Conservation (phyloP, 2,888 invertebrate species). For the Volucella zonaria region DNA sequence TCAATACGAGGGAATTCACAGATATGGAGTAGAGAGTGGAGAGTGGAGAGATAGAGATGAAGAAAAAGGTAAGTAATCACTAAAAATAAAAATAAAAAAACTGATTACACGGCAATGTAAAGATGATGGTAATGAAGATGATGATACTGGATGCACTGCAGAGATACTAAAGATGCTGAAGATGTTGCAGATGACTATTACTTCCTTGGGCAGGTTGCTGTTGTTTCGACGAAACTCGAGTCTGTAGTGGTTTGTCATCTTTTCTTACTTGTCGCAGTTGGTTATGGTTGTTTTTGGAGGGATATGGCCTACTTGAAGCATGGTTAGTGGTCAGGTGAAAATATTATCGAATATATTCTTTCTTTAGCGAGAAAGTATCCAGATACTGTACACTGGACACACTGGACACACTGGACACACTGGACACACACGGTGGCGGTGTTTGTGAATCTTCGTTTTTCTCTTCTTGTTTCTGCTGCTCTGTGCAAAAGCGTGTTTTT, state of each 20-base stretch:
- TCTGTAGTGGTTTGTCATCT: constrained; percentile 34
- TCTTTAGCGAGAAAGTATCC: constrained; percentile 59
- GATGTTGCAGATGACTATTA: constrained; percentile 50
- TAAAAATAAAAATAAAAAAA: constrained; percentile 13
- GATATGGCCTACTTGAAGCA: constrained; percentile 66
- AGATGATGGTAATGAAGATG: constrained; percentile 68
- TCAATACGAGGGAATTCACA: constrained; percentile 7
- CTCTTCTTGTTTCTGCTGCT: constrained; percentile 7
- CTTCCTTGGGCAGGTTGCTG: constrained; percentile 51
- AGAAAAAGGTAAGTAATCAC: constrained; percentile 19
- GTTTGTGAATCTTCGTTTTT: neutral
- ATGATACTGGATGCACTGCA: constrained; percentile 44
- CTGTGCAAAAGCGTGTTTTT: constrained; percentile 28
- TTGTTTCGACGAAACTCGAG: constrained; percentile 5
- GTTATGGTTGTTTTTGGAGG: constrained; percentile 22
- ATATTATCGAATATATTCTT: constrained; percentile 69
- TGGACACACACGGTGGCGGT: constrained; percentile 32
- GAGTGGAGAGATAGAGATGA: neutral
- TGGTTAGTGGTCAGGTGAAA: constrained; percentile 46
- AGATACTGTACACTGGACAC: constrained; percentile 11
- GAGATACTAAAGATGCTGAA: neutral
- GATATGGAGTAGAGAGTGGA: no score
- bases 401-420: no score
- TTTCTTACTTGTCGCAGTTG: constrained; percentile 44
- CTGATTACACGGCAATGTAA: constrained; percentile 62